Evolutionary conservation across 1,140 invertebrate species (phyloP), one percentile per base, ranked within the genome.

Genomic region (Melipona quadrifasciata): DNA sequence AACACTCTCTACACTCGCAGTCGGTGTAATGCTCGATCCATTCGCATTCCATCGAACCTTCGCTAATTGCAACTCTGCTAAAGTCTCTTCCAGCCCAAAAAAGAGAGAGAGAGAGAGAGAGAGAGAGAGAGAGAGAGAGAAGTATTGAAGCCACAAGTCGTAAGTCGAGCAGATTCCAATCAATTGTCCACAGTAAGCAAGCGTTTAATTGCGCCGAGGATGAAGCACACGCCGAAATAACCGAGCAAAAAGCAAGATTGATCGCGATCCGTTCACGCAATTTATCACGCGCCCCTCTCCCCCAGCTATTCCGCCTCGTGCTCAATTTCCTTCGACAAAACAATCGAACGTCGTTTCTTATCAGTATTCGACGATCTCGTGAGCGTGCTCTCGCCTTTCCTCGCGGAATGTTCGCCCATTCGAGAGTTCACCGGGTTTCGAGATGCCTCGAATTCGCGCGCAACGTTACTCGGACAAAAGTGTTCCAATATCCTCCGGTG

Each of bases 201-300:
- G 51, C 51, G 14, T 65, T 79, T 79, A 70, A 55, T 68, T 55
- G 77, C 51, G 39, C 34, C 51, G 8, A 21, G 47, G 61, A 53
- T 67, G 34, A 78, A 78, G 64, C 39, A n/a, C 58, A 51, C 77
- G 31, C 11, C 64, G 21, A 5, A 34, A 78, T 67, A 12, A 12
- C 21, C 19, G 19, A 17, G 10, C 27, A 79, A 79, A 51, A 79
- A 79, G 51, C 21, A 79, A 79, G 77, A 79, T 79, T 79, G 68
- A 79, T 79, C 65, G 51, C 27, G 77, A 79, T 79, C 51, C 31
- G 51, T 68, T 64, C 77, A n/a, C 51, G 64, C 64, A 39, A 79
- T 79, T 79, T 79, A 79, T 79, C 64, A 79, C 16, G 39, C 39
- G 39, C 39, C 8, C 51, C 27, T 31, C 1, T 21, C 55, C 51